Percentiles rank a stretch among this genome's conserved stretches.
phyloP scores from a whole-genome alignment of 1,140 invertebrate species.

The Fopius arisanus region DNA sequence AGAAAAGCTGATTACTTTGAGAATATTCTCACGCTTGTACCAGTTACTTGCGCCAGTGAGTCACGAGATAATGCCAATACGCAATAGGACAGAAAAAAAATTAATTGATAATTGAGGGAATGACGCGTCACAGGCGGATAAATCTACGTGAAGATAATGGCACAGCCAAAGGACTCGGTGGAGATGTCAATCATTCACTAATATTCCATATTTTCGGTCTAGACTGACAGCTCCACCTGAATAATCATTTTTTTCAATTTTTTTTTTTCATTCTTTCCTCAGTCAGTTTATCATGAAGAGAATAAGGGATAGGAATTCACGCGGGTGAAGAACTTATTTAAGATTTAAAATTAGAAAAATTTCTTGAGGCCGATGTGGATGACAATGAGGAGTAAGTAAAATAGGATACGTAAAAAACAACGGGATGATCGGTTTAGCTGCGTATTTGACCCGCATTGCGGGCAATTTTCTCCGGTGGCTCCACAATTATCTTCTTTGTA shows the following conservation, averaged over 20 bases:
- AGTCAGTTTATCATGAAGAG: neutral
- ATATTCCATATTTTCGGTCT: neutral
- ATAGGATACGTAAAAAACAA: constrained; percentile 20
- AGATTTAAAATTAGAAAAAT: neutral
- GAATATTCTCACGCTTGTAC: neutral
- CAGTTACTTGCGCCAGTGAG: neutral
- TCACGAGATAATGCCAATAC: constrained; percentile 8
- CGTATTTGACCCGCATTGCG: constrained; percentile 61
- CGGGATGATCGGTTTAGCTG: constrained; percentile 55
- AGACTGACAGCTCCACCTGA: neutral
- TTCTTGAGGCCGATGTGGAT: neutral
- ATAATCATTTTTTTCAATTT: neutral
- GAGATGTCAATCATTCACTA: neutral
- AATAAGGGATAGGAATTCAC: constrained; percentile 4
- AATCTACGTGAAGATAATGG: constrained; percentile 56
- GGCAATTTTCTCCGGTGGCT: constrained; percentile 60
- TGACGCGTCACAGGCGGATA: constrained; percentile 44
- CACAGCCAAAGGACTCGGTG: constrained; percentile 57
- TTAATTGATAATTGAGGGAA: neutral
- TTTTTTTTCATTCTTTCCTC: neutral
- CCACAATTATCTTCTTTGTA: constrained; percentile 59
- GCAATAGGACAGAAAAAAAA: neutral
- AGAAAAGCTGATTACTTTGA: neutral
- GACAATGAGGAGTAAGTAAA: constrained; percentile 15
- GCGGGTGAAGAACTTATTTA: neutral